These are phyloP conservation scores for Halictus rubicundus DNA, from an alignment of 1,140 invertebrate genomes.

Conservation along the genomic window DNA sequence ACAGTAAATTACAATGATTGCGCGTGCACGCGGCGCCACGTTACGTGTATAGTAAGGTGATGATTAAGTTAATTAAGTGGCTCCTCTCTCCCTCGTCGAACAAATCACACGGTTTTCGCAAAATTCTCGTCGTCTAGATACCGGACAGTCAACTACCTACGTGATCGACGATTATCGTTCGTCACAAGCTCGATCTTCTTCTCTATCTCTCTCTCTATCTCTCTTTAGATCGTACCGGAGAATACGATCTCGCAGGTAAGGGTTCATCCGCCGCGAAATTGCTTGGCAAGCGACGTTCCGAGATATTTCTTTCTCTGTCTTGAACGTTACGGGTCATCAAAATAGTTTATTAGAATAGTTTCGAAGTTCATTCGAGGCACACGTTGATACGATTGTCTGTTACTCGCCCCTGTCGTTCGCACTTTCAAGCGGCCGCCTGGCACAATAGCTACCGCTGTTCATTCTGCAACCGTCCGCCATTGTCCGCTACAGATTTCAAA, in stretches of 20 bases:
- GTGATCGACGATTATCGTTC: slow-evolving; percentile 26
- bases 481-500: background rate
- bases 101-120: slow-evolving; percentile 42
- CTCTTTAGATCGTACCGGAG: slow-evolving; percentile 27
- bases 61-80: slow-evolving; percentile 60
- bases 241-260: slow-evolving; percentile 22
- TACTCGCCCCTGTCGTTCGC: slow-evolving; percentile 31
- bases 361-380: slow-evolving; percentile 22
- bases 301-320: background rate
- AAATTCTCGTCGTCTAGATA: slow-evolving; percentile 35
- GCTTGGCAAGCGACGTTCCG: background rate
- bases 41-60: slow-evolving; percentile 49
- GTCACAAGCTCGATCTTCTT: background rate
- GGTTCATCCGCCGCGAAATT: background rate
- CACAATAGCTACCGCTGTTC: background rate
- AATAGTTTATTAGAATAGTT: slow-evolving; percentile 15
- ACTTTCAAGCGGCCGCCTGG: background rate
- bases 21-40: slow-evolving; percentile 26
- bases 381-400: slow-evolving; percentile 17
- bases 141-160: slow-evolving; percentile 25
- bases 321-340: background rate
- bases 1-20: slow-evolving; percentile 57
- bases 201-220: too few relatives aligned
- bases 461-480: background rate
- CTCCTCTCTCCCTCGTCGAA: slow-evolving; percentile 32